Conservation (phyloP, 37 sponge, comb jelly and placozoan genomes). For the Axinella damicornis region DNA sequence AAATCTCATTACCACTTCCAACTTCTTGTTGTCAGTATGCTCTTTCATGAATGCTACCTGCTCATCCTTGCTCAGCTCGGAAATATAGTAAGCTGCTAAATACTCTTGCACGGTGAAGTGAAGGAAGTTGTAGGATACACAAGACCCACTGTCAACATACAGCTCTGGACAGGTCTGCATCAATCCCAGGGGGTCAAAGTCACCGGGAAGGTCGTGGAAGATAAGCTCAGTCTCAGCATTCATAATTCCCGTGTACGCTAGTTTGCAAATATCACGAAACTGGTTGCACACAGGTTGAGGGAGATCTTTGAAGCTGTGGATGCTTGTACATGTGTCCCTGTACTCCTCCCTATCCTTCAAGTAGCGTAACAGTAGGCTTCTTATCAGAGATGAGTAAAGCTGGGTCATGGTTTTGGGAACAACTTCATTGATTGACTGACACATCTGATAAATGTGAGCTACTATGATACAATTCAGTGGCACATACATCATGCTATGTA, state of each 20-base stretch:
- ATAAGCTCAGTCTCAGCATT: not conserved
- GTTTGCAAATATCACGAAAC: not conserved
- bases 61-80: not conserved
- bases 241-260: constrained; percentile 2
- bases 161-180: no score
- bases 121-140: constrained; percentile 14
- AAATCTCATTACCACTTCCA: no score
- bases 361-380: not conserved
- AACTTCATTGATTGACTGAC: not conserved
- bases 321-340: not conserved
- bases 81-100: constrained; percentile 14
- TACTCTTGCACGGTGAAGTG: constrained; percentile 22
- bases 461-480: constrained; percentile 33
- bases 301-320: not conserved
- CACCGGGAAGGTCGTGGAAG: not conserved
- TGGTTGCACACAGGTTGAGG: not conserved
- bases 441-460: not conserved
- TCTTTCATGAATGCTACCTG: no score
- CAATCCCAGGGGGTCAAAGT: no score
- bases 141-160: no score
- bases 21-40: no score
- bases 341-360: not conserved
- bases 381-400: constrained; percentile 16
- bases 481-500: constrained; percentile 31
- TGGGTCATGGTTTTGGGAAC: constrained; percentile 38